Conservation (phyloP, 2,888 invertebrate genomes). For the Labia minor region DNA sequence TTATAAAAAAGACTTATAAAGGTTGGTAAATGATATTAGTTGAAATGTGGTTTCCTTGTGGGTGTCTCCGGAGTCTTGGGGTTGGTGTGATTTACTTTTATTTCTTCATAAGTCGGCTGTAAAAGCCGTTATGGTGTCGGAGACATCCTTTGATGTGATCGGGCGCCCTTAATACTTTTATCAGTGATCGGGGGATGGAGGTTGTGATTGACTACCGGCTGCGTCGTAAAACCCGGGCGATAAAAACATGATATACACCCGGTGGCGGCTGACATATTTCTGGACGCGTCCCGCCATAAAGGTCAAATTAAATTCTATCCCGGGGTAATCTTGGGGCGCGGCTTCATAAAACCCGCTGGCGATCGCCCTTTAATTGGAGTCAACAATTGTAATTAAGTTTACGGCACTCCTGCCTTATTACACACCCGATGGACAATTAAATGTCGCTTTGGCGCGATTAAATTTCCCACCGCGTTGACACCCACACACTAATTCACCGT, state of each 20-base stretch:
- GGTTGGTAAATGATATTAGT: no score
- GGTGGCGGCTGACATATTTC: conserved; percentile 3
- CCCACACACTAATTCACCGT: background rate
- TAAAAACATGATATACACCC: conserved; percentile 7
- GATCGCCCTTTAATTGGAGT: conserved; percentile 2
- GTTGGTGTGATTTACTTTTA: no score
- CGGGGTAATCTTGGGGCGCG: background rate
- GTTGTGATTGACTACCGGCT: background rate
- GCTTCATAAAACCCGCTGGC: background rate
- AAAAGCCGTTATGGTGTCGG: no score
- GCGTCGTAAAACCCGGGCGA: background rate
- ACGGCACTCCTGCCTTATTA: background rate
- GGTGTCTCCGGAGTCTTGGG: no score
- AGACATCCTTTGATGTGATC: no score
- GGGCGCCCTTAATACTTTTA: background rate
- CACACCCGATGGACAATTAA: conserved; percentile 1
- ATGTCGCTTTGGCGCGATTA: conserved; percentile 8
- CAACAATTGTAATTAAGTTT: conserved; percentile 13
- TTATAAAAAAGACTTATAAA: no score
- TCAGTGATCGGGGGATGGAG: background rate
- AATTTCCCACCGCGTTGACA: background rate
- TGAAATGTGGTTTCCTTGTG: no score
- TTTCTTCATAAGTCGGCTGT: no score
- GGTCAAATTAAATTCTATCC: conserved; percentile 8
- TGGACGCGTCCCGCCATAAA: background rate